Base-by-base conservation (phyloP, 2,797 vertebrate genomes). In the Micrastur ruficollis region DNA sequence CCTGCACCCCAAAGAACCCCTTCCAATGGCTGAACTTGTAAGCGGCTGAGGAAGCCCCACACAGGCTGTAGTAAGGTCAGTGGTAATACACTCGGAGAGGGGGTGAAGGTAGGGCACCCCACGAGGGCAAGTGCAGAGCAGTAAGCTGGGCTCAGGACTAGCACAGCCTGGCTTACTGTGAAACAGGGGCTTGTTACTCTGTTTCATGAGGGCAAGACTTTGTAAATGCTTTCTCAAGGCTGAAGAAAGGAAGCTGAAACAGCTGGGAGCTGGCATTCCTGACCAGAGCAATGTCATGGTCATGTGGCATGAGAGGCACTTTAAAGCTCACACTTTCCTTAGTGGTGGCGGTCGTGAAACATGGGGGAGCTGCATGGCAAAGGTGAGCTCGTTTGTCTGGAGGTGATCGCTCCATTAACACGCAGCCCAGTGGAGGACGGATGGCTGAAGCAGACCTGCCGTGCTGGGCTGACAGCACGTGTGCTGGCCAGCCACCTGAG, bases 21-120 rank as follows among this genome's bases (percentile, higher is more conserved):
- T 65, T 56, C 20, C 27, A 9, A 46, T 23, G 47, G 38, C 44
- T 61, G 70, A 46, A 63, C 15, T 21, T 32, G 12, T 38, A 26
- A 58, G 66, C 15, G 7, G 53, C 94, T 63, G 40, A 47, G 59
- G 58, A 65, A 83, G 72, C 40, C 29, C 34, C 52, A 4, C 40
- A 19, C 6, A 6, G 49, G 70, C 65, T 26, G 40, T 25, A 46
- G 58, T 21, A 15, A 71, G 36, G 63, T 66, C 58, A 55, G 79
- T 12, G 66, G n/a, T 20, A 14, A 34, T 5, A 7, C 0, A 2
- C 38, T 47, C 1, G 1, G 55, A 46, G 74, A 66, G 15, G 21
- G 40, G 22, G 15, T 15, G 34, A 76, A 40, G 65, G 42, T 19
- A 6, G 26, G 2, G 1, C 23, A 18, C 3, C 62, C 34, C 32